Evolutionary conservation across 2,113 vertebrate genomes (phyloP).

Genomic region (Prochilodus magdalenae): DNA sequence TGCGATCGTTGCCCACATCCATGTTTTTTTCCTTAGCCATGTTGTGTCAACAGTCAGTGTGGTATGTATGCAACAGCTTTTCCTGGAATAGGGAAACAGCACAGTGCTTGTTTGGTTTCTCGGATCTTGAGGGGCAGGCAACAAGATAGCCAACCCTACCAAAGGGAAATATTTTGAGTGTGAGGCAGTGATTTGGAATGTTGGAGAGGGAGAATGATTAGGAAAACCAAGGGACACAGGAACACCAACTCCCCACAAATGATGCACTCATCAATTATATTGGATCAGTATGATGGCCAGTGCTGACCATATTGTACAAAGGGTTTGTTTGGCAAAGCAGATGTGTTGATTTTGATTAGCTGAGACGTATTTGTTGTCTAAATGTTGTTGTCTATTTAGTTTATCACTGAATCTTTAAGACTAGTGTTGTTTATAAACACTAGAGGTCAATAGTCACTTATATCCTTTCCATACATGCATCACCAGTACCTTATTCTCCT

Average conservation of each 20-base stretch:
- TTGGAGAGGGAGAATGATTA: not conserved
- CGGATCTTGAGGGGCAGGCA: not conserved
- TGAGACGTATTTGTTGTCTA: no score
- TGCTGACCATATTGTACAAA: no score
- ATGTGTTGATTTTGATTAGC: no score
- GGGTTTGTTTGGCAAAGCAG: no score
- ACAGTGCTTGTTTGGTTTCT: constrained; percentile 7
- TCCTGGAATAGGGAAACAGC: constrained; percentile 34
- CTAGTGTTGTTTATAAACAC: no score
- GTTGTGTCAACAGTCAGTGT: constrained; percentile 33
- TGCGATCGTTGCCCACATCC: constrained; percentile 44
- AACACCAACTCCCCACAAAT: not conserved
- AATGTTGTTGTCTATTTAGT: no score
- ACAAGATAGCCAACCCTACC: not conserved
- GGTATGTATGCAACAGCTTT: constrained; percentile 27
- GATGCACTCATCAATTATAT: no score
- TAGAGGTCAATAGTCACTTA: no score
- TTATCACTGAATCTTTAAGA: no score
- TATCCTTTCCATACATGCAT: no score
- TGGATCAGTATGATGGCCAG: no score
- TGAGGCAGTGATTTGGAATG: not conserved
- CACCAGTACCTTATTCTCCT: no score
- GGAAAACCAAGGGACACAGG: not conserved
- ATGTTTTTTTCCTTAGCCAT: constrained; percentile 26
- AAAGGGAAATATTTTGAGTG: not conserved